These are phyloP conservation scores for Ornithoptera priamus DNA, from an alignment of 2,888 invertebrate species.

Conservation along the genomic window DNA sequence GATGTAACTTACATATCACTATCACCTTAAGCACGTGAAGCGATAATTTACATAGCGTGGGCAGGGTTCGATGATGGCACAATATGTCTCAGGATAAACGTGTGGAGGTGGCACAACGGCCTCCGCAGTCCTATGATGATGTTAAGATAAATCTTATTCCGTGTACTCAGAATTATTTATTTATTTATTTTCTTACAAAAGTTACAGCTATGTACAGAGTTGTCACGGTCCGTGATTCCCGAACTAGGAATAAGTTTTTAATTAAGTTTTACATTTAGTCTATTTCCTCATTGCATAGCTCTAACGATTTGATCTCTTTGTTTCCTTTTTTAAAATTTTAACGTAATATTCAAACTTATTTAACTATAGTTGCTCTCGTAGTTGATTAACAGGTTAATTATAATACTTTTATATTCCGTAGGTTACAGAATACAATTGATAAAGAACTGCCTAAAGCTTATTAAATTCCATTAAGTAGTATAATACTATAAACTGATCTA, in stretches of 20 bases:
- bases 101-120: constrained; percentile 36
- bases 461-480: no score
- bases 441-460: no score
- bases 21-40: constrained; percentile 16
- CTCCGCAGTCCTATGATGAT: constrained; percentile 27
- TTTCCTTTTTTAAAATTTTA: not conserved
- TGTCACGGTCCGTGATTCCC: no score
- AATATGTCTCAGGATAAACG: constrained; percentile 37
- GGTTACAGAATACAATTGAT: no score
- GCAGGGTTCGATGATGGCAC: constrained; percentile 36
- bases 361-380: not conserved
- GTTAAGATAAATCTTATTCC: constrained; percentile 29
- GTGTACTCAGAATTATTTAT: constrained; percentile 16
- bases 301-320: constrained; percentile 19
- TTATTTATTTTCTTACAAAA: no score
- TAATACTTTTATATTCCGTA: no score
- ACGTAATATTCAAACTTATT: not conserved
- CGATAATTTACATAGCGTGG: constrained; percentile 29
- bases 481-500: not conserved
- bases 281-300: constrained; percentile 25
- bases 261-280: constrained; percentile 26
- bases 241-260: no score
- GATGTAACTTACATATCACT: constrained; percentile 9
- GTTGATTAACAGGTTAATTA: no score
- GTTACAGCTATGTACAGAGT: no score